Evolutionary conservation across 2,113 vertebrate species (phyloP), one percentile per base, ranked within the genome.

Genomic region (Patagioenas fasciata): DNA sequence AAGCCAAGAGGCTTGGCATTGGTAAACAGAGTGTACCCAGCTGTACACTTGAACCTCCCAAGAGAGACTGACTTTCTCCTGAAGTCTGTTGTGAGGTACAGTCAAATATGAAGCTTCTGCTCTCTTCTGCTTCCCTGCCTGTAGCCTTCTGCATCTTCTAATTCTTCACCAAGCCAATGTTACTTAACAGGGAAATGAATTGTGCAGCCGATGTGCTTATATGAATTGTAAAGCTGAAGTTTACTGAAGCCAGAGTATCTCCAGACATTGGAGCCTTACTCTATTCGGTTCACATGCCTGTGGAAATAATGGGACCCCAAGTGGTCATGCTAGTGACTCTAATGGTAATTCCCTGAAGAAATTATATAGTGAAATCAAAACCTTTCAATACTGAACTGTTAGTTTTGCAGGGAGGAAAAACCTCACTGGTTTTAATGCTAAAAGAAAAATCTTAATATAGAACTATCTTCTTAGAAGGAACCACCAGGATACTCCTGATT

Each of bases 171-270:
- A 83, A 42, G 32, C 28, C 87, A 16, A 71, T 85, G 38, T 85
- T 94, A 58, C 95, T 93, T 91, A 88, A 47, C 73, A 51, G 72
- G 50, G 51, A 91, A 26, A 47, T 70, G 82, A 95, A 62, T 62
- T 93, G 64, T 72, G 53, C 74, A 80, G 74, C 61, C 79, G 70
- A 38, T 65, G 66, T 78, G 48, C 47, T 53, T 50, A 1, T 57
- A 38, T 92, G 83, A 78, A 85, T 85, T 95, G 48, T 61, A 73
- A 87, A 96, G 80, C 74, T 67, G 53, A 92, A 93, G 32, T 72
- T 85, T 51, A 72, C 74, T 91, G 71, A 67, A 88, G 50, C 58
- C 78, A 65, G 51, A 73, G 20, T 40, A 48, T 93, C 56, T 74
- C 64, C n/a, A 82, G 80, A 85, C 62, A 36, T 4, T 56, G 48